Evolutionary conservation across 2,888 invertebrate genomes (phyloP).

Genomic region (Epinotia bilunana): DNA sequence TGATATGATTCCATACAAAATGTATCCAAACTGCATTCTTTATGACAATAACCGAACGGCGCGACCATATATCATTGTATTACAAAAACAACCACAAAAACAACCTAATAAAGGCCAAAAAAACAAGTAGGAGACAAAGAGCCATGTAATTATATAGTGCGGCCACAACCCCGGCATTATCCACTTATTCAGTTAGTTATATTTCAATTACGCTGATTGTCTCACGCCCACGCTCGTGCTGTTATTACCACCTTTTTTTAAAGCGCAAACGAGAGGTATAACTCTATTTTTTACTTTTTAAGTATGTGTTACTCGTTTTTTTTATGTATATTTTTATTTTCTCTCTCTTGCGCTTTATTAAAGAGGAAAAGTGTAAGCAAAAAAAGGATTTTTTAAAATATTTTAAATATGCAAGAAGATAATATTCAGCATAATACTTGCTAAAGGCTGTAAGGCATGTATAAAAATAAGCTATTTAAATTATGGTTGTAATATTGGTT

Average conservation of each 20-base stretch:
- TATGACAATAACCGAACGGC: constrained; percentile 8
- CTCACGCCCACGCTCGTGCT: constrained; percentile 40
- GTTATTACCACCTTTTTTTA: constrained; percentile 48
- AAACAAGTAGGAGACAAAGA: constrained; percentile 37
- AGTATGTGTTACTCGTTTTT: no score
- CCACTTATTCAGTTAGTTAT: constrained; percentile 53
- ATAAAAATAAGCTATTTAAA: no score
- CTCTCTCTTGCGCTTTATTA: not conserved
- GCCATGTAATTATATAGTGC: constrained; percentile 54
- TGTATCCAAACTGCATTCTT: constrained; percentile 2
- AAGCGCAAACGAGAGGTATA: not conserved
- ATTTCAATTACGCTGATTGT: constrained; percentile 57
- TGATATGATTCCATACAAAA: constrained; percentile 3
- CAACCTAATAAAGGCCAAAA: constrained; percentile 32
- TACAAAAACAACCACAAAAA: constrained; percentile 34
- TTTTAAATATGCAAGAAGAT: no score
- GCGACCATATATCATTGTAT: constrained; percentile 32
- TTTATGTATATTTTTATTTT: not conserved
- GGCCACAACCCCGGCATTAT: constrained; percentile 60
- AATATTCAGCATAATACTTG: no score
- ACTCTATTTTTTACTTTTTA: not conserved
- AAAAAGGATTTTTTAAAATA: no score
- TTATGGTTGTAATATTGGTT: no score
- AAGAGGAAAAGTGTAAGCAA: no score
- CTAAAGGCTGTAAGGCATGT: no score